Conservation (phyloP, 1,140 invertebrate genomes). For the Cataglyphis hispanica region DNA sequence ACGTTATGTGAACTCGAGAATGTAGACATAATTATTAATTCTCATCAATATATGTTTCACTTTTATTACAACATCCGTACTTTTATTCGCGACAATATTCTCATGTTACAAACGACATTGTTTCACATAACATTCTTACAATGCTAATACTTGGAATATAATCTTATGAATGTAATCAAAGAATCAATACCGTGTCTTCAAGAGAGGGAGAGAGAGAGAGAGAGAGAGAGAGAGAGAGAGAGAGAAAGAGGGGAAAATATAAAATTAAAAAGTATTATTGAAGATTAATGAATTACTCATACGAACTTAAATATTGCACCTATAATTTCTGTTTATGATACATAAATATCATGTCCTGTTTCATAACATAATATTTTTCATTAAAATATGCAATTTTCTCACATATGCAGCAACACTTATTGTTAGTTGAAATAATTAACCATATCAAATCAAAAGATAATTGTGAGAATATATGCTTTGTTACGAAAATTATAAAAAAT, state of each 20-base stretch:
- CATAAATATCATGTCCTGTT: not conserved
- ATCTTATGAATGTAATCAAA: not conserved
- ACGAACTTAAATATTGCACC: not conserved
- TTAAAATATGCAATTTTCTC: slow-evolving; percentile 3
- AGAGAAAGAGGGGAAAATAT: not conserved
- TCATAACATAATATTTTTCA: not conserved
- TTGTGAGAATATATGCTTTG: not conserved
- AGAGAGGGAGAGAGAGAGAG: no score
- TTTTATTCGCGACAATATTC: slow-evolving; percentile 26
- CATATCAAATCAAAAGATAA: not conserved
- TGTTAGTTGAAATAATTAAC: not conserved
- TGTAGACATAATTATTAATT: not conserved
- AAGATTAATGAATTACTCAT: not conserved
- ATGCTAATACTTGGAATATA: slow-evolving; percentile 15
- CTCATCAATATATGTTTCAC: not conserved
- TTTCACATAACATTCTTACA: slow-evolving; percentile 7
- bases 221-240: no score
- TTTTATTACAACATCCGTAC: slow-evolving; percentile 25
- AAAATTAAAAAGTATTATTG: not conserved
- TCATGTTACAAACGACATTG: slow-evolving; percentile 12
- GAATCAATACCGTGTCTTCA: not conserved
- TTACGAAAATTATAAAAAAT: slow-evolving; percentile 4
- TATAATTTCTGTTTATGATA: not conserved
- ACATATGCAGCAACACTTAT: not conserved
- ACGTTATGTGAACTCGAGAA: not conserved